Evolutionary conservation across 2,113 vertebrate species (phyloP), one percentile per base, ranked within the genome.

Genomic region (Barbus barbus): DNA sequence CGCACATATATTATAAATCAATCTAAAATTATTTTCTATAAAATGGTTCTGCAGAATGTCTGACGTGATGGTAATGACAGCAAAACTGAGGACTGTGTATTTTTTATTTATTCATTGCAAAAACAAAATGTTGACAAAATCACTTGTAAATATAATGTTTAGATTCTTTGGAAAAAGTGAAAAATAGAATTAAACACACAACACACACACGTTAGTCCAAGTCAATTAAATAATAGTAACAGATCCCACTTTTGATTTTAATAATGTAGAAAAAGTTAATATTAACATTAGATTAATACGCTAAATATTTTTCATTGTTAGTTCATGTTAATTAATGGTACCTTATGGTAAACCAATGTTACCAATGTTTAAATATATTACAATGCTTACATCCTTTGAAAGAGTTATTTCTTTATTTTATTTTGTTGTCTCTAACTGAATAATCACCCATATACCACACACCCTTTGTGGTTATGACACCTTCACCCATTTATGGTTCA

Each of bases 391-490:
- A n/a, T n/a, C n/a, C n/a, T n/a, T n/a, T n/a, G n/a, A n/a, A n/a
- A n/a, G n/a, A n/a, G n/a, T n/a, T n/a, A n/a, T n/a, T n/a, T n/a
- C n/a, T n/a, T n/a, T n/a, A n/a, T n/a, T n/a, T n/a, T n/a, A n/a
- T n/a, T n/a, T 7, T 36, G 2, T 56, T 12, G 24, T 51, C 14
- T 22, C 48, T 56, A 13, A 53, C 36, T 53, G 46, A 77, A 77
- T 9, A 77, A 77, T 56, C 74, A 2, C 48, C 46, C 28, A 22
- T 73, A 22, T 73, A 8, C 28, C 53, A 56, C 28, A 36, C 28
- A 78, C 20, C 36, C 11, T n/a, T 78, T 60, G 75, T 60, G 75
- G 53, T 78, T 78, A 24, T 78, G 22, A 60, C 75, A 78, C 75
- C 53, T 78, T 78, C 75, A 38, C 31, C 13, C 0, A 41, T 78